Evolutionary conservation across 2,888 invertebrate species (phyloP).

Genomic region (Eupithecia dodoneata): DNA sequence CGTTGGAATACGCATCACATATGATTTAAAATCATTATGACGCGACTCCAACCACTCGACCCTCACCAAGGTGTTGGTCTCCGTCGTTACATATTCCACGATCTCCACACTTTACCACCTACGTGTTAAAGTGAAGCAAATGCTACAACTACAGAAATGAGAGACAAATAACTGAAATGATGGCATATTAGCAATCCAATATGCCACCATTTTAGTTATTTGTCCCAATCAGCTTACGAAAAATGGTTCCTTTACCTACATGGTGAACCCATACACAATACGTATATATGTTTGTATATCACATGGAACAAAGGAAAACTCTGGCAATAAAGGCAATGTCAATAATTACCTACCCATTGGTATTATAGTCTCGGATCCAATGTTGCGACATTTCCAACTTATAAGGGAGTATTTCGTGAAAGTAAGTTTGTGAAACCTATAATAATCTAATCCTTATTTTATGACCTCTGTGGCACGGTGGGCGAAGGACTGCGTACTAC

Average conservation of each 20-base stretch:
- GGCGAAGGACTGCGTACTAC: too few relatives aligned
- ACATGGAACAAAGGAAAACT: conserved; percentile 41
- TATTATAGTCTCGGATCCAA: conserved; percentile 28
- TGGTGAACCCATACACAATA: conserved; percentile 13
- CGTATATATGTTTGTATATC: conserved; percentile 21
- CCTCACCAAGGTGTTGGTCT: too few relatives aligned
- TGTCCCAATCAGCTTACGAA: conserved; percentile 39
- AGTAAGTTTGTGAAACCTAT: not conserved
- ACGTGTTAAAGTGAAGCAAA: too few relatives aligned
- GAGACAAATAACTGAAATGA: too few relatives aligned
- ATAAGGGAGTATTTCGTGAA: not conserved
- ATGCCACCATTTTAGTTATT: conserved; percentile 28
- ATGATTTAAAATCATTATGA: too few relatives aligned
- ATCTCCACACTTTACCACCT: too few relatives aligned
- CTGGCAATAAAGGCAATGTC: conserved; percentile 43
- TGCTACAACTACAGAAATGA: too few relatives aligned
- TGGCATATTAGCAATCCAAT: not conserved
- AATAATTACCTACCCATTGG: conserved; percentile 38
- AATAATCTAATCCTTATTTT: not conserved
- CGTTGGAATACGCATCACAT: too few relatives aligned
- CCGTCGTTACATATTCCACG: too few relatives aligned
- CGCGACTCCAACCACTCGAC: too few relatives aligned
- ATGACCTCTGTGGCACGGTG: too few relatives aligned
- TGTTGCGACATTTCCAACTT: conserved; percentile 11
- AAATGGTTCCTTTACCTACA: conserved; percentile 33